Conservation (phyloP, 2,888 invertebrate genomes). For the Dimorphilus gyrociliatus region DNA sequence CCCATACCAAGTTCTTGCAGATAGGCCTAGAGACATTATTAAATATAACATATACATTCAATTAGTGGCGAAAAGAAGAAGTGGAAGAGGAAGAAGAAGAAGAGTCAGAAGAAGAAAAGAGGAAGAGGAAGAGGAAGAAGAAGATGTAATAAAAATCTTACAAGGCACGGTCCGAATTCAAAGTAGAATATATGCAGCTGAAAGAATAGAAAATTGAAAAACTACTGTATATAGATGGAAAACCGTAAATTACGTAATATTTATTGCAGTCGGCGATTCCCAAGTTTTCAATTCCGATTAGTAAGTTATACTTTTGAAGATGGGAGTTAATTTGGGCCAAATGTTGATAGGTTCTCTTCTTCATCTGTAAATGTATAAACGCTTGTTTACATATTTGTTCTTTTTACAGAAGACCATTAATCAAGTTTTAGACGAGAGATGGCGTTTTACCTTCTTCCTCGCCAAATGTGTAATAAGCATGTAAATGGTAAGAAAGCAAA, state of each 20-base stretch:
- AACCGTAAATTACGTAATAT: conserved; percentile 14
- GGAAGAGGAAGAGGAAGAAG: no score
- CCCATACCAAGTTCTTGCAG: no score
- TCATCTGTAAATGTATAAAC: conserved; percentile 13
- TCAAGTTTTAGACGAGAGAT: no score
- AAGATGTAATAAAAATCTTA: conserved; percentile 8
- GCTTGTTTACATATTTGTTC: no score
- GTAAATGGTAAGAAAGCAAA: conserved; percentile 10
- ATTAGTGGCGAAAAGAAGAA: no score
- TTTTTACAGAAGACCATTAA: no score
- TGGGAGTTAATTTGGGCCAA: conserved; percentile 9
- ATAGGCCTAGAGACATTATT: no score
- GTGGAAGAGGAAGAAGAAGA: no score
- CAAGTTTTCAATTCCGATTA: conserved; percentile 12
- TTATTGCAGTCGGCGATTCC: conserved; percentile 13
- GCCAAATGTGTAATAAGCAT: conserved; percentile 9
- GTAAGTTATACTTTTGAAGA: conserved; percentile 10
- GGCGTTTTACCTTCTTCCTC: conserved; percentile 8
- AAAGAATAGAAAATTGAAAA: conserved; percentile 4
- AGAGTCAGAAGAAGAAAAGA: no score
- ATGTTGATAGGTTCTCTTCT: conserved; percentile 7
- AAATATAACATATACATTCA: no score
- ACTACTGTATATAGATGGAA: no score
- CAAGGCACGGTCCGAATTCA: conserved; percentile 13
- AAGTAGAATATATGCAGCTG: conserved; percentile 14